Percentiles rank a stretch among this genome's conserved stretches.
These are phyloP conservation scores for Cacatua alba DNA, from an alignment of 2,113 vertebrate species.

Conservation along the genomic window DNA sequence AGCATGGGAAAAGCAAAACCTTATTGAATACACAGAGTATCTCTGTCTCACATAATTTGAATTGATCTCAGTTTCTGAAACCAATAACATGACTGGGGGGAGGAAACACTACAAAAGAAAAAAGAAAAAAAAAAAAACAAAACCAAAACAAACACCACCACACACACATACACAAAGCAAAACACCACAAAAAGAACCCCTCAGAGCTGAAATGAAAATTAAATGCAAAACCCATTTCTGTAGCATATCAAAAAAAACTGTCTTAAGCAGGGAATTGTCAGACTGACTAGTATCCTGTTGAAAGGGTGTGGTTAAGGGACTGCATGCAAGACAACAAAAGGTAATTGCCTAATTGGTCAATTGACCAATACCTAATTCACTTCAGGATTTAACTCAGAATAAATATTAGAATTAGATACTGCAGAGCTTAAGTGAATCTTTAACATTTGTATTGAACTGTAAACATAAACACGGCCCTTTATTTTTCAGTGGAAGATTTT, in stretches of 20 bases:
- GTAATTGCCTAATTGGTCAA: not conserved
- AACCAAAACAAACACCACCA: not conserved
- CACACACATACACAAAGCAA: not conserved
- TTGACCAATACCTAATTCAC: not conserved
- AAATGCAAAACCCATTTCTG: not conserved
- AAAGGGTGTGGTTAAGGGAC: not conserved
- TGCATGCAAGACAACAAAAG: not conserved
- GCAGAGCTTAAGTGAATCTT: not conserved
- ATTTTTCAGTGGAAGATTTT: not conserved
- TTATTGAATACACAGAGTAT: not conserved
- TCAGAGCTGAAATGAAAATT: not conserved
- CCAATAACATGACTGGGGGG: not conserved
- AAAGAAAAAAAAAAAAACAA: not conserved
- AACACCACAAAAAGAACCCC: not conserved
- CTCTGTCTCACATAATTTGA: conserved; percentile 1
- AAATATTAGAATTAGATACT: not conserved
- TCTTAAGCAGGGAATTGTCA: not conserved
- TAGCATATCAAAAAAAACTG: not conserved
- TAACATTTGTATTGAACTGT: not conserved
- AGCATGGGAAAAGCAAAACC: conserved; percentile 15
- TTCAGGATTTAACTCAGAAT: not conserved
- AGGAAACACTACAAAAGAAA: not conserved
- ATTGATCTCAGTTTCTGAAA: not conserved
- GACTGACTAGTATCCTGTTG: not conserved
- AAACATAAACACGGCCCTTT: not conserved